phyloP scores from a whole-genome alignment of 2,888 invertebrate species.

The Drosophila robusta region DNA sequence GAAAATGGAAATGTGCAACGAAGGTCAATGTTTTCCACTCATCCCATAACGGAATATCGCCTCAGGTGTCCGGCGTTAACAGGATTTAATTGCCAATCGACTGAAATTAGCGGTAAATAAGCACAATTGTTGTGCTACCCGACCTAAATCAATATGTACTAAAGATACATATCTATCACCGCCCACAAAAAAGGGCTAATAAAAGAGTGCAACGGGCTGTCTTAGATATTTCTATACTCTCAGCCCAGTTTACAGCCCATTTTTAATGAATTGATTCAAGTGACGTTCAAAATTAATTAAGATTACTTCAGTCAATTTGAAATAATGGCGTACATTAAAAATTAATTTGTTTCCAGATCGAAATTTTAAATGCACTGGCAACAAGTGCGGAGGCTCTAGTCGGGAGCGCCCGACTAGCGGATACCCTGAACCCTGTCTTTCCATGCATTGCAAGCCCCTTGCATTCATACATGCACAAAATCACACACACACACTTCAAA shows the following conservation, averaged over 20 bases:
- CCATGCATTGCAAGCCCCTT: no score
- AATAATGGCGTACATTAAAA: not conserved
- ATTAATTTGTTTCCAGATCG: no score
- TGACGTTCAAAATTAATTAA: no score
- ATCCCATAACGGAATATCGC: not conserved
- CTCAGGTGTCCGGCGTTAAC: conserved; percentile 5
- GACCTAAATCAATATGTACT: conserved; percentile 2
- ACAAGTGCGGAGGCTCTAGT: no score
- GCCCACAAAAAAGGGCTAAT: not conserved
- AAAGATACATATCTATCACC: not conserved
- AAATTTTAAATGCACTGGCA: no score
- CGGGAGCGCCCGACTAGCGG: no score
- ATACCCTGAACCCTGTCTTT: no score
- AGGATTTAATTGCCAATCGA: conserved; percentile 12
- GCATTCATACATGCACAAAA: no score
- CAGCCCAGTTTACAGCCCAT: no score
- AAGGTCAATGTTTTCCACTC: conserved; percentile 46
- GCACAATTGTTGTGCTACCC: conserved; percentile 1
- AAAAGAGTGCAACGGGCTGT: not conserved
- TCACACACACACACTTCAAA: no score
- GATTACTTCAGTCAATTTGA: not conserved
- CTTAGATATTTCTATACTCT: no score
- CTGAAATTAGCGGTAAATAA: conserved; percentile 10
- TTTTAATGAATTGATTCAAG: no score
- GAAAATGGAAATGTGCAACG: conserved; percentile 51